Base-by-base conservation (phyloP, 2,888 invertebrate genomes). In the Cosmia pyralina region DNA sequence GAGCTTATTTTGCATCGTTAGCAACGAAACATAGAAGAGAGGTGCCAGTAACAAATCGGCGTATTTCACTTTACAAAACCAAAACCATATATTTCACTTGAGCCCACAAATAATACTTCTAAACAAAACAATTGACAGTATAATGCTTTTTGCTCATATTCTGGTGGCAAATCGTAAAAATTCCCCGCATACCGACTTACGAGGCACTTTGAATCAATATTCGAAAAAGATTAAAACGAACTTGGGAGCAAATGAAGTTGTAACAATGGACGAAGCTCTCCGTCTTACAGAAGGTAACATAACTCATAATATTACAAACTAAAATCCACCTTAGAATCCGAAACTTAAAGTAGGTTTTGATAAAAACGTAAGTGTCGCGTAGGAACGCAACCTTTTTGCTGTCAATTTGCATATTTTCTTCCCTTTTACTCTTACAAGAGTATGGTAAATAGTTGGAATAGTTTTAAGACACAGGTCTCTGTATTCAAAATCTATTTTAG, bases 151-250 rank as follows among this genome's bases (percentile, higher is more conserved):
- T 90, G 71, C 77, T 86, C 78, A 79, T 82, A 80, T 87, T 85
- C 87, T 87, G 87, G 88, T 92, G 90, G 89, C 85, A 89, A 93
- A 93, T 96, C 95, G 95, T 95, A 95, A 94, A 95, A 93, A 95
- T 95, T 92, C 94, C 87, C 85, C 81, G 88, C 93, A 94, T 96
- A 92, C 93, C 90, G 91, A 92, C 94, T 93, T 94, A 94, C 93
- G 88, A 93, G 91, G 91, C 93, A 93, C 91, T 93, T 93, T 91
- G 94, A 94, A 94, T 95, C 95, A 95, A 95, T 95, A 95, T 93
- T 92, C 92, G 81, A 93, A 94, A 91, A 92, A 89, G 91, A 93
- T 90, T 85, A 92, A 91, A 89, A 86, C 82, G 88, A 88, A 85
- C 10, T 83, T 82, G 83, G 80, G 84, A 94, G 93, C 95, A 96